Conservation (phyloP, 2,113 vertebrate genomes). For the Microcebus murinus region DNA sequence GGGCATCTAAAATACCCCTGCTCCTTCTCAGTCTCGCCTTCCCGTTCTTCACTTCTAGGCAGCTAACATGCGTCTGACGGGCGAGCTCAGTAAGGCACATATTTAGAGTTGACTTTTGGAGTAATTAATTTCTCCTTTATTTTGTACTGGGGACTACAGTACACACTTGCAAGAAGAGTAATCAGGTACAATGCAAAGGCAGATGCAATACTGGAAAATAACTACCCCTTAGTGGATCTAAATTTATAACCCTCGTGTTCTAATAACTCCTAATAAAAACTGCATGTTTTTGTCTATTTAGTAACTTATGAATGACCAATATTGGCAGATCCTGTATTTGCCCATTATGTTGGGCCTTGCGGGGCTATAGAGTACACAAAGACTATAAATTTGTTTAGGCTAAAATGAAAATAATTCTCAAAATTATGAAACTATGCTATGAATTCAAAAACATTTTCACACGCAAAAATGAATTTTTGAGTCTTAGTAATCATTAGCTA, state of each 20-base stretch:
- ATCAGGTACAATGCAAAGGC: not conserved
- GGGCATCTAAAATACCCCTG: constrained; percentile 6
- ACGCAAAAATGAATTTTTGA: not conserved
- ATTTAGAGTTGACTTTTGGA: not conserved
- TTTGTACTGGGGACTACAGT: not conserved
- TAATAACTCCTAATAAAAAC: constrained; percentile 24
- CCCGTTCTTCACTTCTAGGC: too few species aligned
- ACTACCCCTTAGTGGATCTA: not conserved
- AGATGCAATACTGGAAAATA: not conserved
- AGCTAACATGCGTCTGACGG: too few species aligned
- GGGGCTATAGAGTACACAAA: not conserved
- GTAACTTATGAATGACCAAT: not conserved
- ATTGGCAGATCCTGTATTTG: not conserved
- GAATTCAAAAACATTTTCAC: constrained; percentile 42
- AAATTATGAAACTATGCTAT: constrained; percentile 28
- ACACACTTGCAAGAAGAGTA: not conserved
- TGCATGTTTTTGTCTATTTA: not conserved
- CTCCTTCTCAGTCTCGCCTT: too few species aligned
- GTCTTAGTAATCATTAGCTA: not conserved
- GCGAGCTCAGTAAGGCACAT: not conserved
- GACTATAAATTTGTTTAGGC: not conserved
- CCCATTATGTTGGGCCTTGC: not conserved
- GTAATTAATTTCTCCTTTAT: not conserved
- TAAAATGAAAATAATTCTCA: constrained; percentile 34
- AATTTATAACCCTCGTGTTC: not conserved